Evolutionary conservation across 1,140 invertebrate genomes (phyloP).

Genomic region (Sitobion miscanthi): DNA sequence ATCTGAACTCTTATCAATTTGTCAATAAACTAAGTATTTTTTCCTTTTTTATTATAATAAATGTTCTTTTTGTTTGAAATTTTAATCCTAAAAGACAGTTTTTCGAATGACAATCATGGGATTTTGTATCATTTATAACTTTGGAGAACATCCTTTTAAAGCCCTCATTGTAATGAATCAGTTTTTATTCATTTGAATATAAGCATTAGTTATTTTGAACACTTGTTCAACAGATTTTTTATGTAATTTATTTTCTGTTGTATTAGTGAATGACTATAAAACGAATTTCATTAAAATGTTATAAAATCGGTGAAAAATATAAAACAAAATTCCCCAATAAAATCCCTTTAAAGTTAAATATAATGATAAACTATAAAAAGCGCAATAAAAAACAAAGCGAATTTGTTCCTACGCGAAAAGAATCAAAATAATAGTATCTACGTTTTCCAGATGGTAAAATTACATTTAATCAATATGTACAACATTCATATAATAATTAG

Average conservation of each 20-base stretch:
- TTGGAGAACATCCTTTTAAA: neutral
- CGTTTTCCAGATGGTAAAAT: conserved; percentile 5
- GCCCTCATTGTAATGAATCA: conserved; percentile 14
- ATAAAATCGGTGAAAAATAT: conserved; percentile 8
- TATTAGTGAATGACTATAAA: neutral
- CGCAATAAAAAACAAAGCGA: conserved; percentile 1
- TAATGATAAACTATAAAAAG: conserved; percentile 7
- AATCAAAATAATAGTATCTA: conserved; percentile 10
- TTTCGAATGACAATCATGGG: neutral
- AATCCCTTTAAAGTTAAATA: conserved; percentile 35
- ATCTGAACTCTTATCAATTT: neutral
- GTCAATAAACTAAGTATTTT: neutral
- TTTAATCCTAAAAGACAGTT: neutral
- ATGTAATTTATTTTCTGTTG: neutral
- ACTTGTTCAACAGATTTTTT: conserved; percentile 35
- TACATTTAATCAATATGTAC: neutral
- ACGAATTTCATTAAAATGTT: conserved; percentile 36
- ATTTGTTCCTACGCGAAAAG: neutral
- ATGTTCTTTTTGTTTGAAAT: conserved; percentile 2
- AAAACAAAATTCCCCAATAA: conserved; percentile 14
- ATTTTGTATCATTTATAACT: conserved; percentile 23
- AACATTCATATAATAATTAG: neutral
- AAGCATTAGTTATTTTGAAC: conserved; percentile 27
- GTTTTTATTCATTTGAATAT: conserved; percentile 27
- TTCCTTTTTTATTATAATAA: neutral